Evolutionary conservation across 2,888 invertebrate genomes (phyloP).

Genomic region (Drosophila paramelanica): DNA sequence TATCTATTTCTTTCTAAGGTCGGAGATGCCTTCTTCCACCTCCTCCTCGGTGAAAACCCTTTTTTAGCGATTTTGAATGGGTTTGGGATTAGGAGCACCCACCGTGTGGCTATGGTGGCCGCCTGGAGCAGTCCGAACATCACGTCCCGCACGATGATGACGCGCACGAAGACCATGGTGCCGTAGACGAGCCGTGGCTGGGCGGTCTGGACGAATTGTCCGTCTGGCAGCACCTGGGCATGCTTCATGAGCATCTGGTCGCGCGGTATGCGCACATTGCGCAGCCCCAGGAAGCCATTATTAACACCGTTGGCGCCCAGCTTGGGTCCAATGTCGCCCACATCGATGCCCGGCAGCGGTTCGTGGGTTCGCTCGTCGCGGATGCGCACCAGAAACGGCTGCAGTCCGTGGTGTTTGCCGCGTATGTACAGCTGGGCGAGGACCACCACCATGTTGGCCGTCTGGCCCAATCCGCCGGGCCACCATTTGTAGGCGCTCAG

Average conservation of each 20-base stretch:
- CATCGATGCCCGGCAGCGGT: slow-evolving; percentile 93
- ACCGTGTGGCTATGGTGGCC: slow-evolving; percentile 95
- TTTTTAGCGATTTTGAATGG: too few species aligned
- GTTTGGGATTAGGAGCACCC: neutral
- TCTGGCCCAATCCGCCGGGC: slow-evolving; percentile 98
- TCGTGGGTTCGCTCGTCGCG: slow-evolving; percentile 94
- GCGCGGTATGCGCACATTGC: slow-evolving; percentile 94
- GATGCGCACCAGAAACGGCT: slow-evolving; percentile 96
- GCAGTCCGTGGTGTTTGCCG: slow-evolving; percentile 93
- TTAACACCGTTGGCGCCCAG: slow-evolving; percentile 95
- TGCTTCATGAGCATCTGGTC: slow-evolving; percentile 97
- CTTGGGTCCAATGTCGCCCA: slow-evolving; percentile 97
- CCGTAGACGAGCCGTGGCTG: slow-evolving; percentile 94
- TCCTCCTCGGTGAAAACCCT: too few species aligned
- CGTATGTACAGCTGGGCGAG: slow-evolving; percentile 95
- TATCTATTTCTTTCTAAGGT: too few species aligned
- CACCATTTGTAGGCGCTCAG: slow-evolving; percentile 97
- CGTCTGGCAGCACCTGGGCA: slow-evolving; percentile 95
- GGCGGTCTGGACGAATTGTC: slow-evolving; percentile 92
- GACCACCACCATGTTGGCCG: slow-evolving; percentile 95
- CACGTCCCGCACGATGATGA: slow-evolving; percentile 92
- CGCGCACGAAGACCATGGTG: slow-evolving; percentile 95
- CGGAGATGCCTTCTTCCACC: too few species aligned
- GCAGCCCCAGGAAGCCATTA: slow-evolving; percentile 96
- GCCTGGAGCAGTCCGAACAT: slow-evolving; percentile 92